Evolutionary conservation across 1,140 invertebrate species (phyloP).

Genomic region (Scaptodrosophila lebanonensis): DNA sequence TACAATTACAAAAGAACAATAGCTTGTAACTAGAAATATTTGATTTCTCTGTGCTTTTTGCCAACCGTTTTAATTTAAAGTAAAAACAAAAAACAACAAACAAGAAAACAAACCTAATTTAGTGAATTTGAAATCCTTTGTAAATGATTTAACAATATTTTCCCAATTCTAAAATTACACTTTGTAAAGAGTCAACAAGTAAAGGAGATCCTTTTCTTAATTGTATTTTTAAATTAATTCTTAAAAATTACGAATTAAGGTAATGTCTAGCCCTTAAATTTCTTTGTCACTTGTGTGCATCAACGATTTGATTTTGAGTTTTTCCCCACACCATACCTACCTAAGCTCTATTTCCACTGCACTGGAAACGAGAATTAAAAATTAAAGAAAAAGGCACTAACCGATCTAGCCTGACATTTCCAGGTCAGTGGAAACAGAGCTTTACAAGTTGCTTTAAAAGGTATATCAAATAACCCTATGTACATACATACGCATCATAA

Average conservation of each 20-base stretch:
- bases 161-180: not conserved
- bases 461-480: not conserved
- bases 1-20: no score
- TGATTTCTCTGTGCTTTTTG: no score
- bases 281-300: constrained; percentile 36
- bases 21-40: no score
- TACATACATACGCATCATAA: no score
- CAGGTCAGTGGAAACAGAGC: no score
- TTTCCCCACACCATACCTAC: constrained; percentile 15
- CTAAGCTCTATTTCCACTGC: no score
- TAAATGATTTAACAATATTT: not conserved
- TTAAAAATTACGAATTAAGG: constrained; percentile 66
- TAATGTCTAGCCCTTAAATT: constrained; percentile 14
- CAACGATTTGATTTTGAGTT: constrained; percentile 55
- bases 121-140: no score
- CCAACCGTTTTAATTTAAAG: constrained; percentile 22
- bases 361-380: no score
- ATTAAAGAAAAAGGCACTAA: no score
- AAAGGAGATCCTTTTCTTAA: constrained; percentile 41
- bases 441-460: not conserved
- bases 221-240: constrained; percentile 73
- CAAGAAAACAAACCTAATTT: no score
- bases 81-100: constrained; percentile 1
- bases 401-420: no score
- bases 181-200: constrained; percentile 12